Evolutionary conservation across 2,113 vertebrate genomes (phyloP).

Genomic region (Pagrus major): DNA sequence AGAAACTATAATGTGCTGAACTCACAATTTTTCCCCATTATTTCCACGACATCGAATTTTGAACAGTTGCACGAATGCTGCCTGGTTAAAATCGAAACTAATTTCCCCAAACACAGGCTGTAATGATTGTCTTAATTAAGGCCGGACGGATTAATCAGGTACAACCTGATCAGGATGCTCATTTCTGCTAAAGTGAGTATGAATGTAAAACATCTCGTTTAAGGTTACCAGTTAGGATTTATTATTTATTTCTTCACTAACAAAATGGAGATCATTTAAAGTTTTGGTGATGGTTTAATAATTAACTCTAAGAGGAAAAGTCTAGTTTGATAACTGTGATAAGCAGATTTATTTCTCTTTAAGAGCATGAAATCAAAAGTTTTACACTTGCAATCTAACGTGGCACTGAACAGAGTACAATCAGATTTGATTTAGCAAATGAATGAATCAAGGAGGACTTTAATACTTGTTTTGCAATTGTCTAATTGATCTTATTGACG

Average conservation of each 20-base stretch:
- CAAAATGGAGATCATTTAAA: neutral
- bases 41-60: neutral
- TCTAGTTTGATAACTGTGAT: neutral
- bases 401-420: neutral
- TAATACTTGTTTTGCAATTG: slow-evolving; percentile 3
- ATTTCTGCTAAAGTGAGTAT: neutral
- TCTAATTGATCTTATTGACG: slow-evolving; percentile 9
- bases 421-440: neutral
- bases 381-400: neutral
- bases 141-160: neutral
- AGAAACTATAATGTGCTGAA: neutral
- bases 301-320: neutral
- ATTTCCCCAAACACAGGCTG: neutral
- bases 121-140: slow-evolving; percentile 1
- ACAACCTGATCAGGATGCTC: neutral
- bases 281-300: neutral
- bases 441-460: neutral
- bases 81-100: neutral
- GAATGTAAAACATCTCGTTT: neutral
- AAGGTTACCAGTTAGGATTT: neutral
- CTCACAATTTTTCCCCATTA: neutral
- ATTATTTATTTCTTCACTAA: neutral
- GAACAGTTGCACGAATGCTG: neutral
- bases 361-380: neutral
- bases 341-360: neutral